Conservation (phyloP, 2,113 vertebrate species). For the Phoenicopterus ruber region DNA sequence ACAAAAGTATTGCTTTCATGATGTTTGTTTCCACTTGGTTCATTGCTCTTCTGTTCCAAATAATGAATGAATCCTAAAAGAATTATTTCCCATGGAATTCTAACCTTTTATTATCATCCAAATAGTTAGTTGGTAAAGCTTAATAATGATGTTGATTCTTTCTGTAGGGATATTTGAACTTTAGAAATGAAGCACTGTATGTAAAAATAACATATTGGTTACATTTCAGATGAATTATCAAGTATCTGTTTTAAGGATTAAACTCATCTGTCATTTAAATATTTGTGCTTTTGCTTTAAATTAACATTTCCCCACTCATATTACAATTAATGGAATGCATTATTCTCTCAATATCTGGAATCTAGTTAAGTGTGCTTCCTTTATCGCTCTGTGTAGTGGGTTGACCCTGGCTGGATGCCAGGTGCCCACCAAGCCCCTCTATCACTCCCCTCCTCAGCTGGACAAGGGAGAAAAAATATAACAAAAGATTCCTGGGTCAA, state of each 20-base stretch:
- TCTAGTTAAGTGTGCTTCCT: neutral
- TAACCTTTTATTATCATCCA: neutral
- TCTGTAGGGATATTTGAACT: neutral
- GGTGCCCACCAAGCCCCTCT: neutral
- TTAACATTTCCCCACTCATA: neutral
- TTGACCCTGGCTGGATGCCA: neutral
- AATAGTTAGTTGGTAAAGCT: neutral
- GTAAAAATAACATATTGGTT: neutral
- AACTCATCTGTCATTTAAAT: neutral
- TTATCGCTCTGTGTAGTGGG: neutral
- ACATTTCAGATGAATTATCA: neutral
- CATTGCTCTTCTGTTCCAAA: neutral
- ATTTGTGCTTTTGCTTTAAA: neutral
- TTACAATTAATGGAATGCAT: neutral
- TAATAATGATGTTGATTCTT: neutral
- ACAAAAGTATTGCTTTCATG: neutral
- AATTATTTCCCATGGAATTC: neutral
- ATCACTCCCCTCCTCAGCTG: neutral
- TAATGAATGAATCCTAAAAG: neutral
- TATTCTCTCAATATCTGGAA: neutral
- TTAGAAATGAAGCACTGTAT: neutral
- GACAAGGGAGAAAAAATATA: neutral
- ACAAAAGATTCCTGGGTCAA: neutral
- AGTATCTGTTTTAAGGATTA: neutral
- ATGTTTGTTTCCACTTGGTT: slow-evolving; percentile 11